phyloP scores from a whole-genome alignment of 2,888 invertebrate species.

The Spilosoma lubricipeda region DNA sequence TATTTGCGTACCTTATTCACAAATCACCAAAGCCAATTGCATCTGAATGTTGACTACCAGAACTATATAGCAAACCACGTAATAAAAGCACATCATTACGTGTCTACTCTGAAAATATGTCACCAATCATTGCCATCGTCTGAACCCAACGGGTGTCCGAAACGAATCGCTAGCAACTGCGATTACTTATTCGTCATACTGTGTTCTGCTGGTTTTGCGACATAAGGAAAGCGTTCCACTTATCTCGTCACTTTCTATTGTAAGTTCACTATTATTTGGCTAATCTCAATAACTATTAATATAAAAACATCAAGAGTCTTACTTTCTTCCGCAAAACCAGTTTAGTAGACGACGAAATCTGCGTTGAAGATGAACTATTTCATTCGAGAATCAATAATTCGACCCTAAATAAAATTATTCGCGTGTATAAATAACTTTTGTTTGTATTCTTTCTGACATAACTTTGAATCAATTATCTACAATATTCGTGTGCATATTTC shows the following conservation, averaged over 20 bases:
- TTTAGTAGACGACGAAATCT: conserved; percentile 28
- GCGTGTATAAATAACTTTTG: background rate
- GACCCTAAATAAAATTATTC: background rate
- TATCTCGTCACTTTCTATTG: conserved; percentile 73
- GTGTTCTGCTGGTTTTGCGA: conserved; percentile 54
- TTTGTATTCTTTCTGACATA: background rate
- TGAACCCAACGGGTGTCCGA: conserved; percentile 43
- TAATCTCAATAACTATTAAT: conserved; percentile 41
- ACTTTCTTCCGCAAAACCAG: conserved; percentile 50
- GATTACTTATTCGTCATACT: conserved; percentile 66
- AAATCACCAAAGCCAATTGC: conserved; percentile 33
- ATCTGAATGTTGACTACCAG: conserved; percentile 22
- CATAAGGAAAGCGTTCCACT: conserved; percentile 70
- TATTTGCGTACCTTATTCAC: conserved; percentile 25
- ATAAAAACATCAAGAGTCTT: conserved; percentile 26
- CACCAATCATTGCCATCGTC: conserved; percentile 27
- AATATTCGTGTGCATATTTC: conserved; percentile 26
- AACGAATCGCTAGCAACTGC: conserved; percentile 53
- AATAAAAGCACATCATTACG: conserved; percentile 37
- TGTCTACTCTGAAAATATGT: conserved; percentile 52
- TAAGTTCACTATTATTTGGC: conserved; percentile 41
- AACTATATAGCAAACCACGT: conserved; percentile 24
- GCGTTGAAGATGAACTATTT: conserved; percentile 15
- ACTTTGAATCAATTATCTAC: conserved; percentile 17
- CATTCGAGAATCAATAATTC: background rate